These are phyloP conservation scores for Temnothorax rugatulus DNA, from an alignment of 2,888 invertebrate genomes.

Conservation along the genomic window DNA sequence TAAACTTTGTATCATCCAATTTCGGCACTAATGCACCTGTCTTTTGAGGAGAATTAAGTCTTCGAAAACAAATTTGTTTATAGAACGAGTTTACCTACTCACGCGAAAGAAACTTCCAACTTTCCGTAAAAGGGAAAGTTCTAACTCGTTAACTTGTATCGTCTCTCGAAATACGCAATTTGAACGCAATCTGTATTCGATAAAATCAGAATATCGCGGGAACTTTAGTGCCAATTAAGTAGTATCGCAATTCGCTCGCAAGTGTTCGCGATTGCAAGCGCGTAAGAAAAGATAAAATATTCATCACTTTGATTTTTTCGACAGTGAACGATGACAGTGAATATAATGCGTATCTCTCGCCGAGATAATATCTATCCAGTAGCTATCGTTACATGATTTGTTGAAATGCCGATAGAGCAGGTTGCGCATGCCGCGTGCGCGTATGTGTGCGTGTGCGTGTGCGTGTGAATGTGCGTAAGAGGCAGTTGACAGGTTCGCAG, in stretches of 20 bases:
- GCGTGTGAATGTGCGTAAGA: neutral
- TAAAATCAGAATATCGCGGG: neutral
- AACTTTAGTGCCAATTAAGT: neutral
- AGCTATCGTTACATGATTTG: neutral
- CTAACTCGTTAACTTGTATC: constrained; percentile 15
- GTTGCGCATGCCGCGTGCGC: neutral
- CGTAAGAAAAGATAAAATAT: neutral
- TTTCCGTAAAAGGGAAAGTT: constrained; percentile 27
- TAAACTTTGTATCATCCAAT: neutral
- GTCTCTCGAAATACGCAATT: constrained; percentile 11
- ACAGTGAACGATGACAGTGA: neutral
- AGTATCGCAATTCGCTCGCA: neutral
- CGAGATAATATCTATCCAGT: too few species aligned
- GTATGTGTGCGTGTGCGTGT: neutral
- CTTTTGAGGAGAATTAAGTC: neutral
- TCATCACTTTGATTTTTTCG: neutral
- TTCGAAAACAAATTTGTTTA: constrained; percentile 20
- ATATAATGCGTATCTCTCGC: neutral
- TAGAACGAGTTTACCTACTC: neutral
- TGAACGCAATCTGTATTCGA: neutral
- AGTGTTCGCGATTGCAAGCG: neutral
- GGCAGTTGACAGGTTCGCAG: neutral
- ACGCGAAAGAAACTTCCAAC: neutral
- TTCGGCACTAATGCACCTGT: neutral
- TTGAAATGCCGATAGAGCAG: neutral